Conservation (phyloP, 2,113 vertebrate species). For the Oncorhynchus gorbuscha region DNA sequence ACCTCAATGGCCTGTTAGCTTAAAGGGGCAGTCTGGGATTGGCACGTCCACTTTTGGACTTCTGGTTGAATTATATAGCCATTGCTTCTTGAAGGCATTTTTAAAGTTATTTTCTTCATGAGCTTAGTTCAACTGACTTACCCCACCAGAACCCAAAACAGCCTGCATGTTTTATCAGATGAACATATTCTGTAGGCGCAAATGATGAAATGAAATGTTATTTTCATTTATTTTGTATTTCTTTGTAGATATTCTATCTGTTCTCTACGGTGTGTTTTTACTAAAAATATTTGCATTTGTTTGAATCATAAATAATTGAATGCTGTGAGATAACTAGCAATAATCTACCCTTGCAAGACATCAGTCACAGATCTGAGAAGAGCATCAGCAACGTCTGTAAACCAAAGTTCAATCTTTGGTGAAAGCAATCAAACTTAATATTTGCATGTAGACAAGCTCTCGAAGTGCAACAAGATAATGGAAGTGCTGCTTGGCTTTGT, state of each 20-base stretch:
- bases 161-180: no score
- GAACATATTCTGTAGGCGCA: no score
- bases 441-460: slow-evolving; percentile 55
- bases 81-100: no score
- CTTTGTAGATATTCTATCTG: background rate
- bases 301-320: background rate
- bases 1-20: background rate
- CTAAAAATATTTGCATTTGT: background rate
- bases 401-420: slow-evolving; percentile 42
- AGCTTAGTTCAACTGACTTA: no score
- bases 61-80: no score
- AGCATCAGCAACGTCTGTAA: slow-evolving; percentile 37
- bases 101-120: no score
- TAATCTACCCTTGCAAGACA: background rate
- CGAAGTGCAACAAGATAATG: slow-evolving; percentile 3
- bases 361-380: background rate
- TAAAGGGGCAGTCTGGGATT: no score
- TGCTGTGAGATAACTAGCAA: background rate
- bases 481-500: slow-evolving; percentile 24
- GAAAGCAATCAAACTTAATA: slow-evolving; percentile 38
- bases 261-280: background rate
- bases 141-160: no score
- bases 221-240: no score
- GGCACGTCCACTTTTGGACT: no score
- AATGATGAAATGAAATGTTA: no score